Evolutionary conservation across 2,888 invertebrate genomes (phyloP), one percentile per base, ranked within the genome.

Genomic region (Altica lythri): DNA sequence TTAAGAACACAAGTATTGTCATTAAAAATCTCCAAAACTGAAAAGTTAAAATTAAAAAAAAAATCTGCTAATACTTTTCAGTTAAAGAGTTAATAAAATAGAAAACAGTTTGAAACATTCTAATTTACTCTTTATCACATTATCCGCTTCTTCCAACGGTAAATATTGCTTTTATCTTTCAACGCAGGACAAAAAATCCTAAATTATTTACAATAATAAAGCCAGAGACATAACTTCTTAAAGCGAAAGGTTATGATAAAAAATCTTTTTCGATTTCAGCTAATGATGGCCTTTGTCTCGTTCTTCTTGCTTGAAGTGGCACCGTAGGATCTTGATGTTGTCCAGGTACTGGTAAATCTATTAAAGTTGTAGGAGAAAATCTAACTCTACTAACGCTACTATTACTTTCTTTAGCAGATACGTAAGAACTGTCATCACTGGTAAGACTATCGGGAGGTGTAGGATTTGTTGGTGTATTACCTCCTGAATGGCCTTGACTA

Each of bases 371-470:
- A 0, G 92, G 91, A 42, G 90, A 91, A 76, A 90, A 90, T 52
- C 87, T 80, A 53, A 88, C 91, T 9, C 90, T 79, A 29, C 86
- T 84, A 57, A 83, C 83, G n/a, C 86, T 86, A 17, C 85, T 85
- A 54, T 84, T 80, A 58, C 86, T 85, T 68, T 90, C 91, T 68
- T 90, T 83, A 12, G 93, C 93, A 5, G 93, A 93, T 63, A 91
- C 86, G 74, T 92, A 94, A 34, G 91, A 91, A 68, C 90, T 90
- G 70, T 92, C 93, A 16, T 94, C 94, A 68, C 91, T 90, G 0
- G 90, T 88, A 55, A 91, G 71, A 61, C 90, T 90, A 67, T 92
- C 92, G 0, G 92, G 91, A 0, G 92, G 92, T 4, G 92, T 91
- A 1, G 89, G 89, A 73, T 90, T 89, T 0, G 90, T 89, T 12